Evolutionary conservation across 2,797 vertebrate species (phyloP), one percentile per base, ranked within the genome.

Genomic region (Spinus pinus): DNA sequence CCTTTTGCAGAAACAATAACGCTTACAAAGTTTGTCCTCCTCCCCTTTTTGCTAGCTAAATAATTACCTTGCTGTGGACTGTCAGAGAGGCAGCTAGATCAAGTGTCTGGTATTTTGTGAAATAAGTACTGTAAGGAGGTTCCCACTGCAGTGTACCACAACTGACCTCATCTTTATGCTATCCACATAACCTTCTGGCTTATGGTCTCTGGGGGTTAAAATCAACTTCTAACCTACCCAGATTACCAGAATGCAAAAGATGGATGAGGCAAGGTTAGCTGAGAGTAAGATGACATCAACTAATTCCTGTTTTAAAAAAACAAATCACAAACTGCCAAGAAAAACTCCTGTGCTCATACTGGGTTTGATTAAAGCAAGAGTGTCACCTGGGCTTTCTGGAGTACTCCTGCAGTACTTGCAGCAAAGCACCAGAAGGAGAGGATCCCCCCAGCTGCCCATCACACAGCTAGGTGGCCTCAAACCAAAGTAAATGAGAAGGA

Each of bases 181-280:
- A 24, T 18, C 7, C 1, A 4, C 21, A 57, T 22, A 83, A 93
- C 39, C 44, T 89, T 77, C 58, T 92, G 72, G 19, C 44, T 86
- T 82, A 69, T 42, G 44, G 58, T 51, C 41, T 84, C 60, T 53
- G 22, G 51, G 24, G 44, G 5, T 78, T 66, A 84, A 90, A 90
- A 88, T 56, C 50, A 79, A n/a, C 35, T 49, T 90, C 72, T 75
- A 70, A 64, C 42, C 35, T 54, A 66, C 54, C 39, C 54, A 54
- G 54, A 23, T 79, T 75, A 88, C n/a, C 57, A 83, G 80, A 89
- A 83, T 6, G 28, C 61, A 91, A 47, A 89, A 67, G 82, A 42
- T 30, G 14, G 56, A 66, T 39, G 69, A 86, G 39, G 58, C 14
- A 54, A 88, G 49, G 73, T 60, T 83, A 88, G 61, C 62, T 0